These are phyloP conservation scores for Styela plicata DNA, from an alignment of 23 tunicate species.

Conservation along the genomic window DNA sequence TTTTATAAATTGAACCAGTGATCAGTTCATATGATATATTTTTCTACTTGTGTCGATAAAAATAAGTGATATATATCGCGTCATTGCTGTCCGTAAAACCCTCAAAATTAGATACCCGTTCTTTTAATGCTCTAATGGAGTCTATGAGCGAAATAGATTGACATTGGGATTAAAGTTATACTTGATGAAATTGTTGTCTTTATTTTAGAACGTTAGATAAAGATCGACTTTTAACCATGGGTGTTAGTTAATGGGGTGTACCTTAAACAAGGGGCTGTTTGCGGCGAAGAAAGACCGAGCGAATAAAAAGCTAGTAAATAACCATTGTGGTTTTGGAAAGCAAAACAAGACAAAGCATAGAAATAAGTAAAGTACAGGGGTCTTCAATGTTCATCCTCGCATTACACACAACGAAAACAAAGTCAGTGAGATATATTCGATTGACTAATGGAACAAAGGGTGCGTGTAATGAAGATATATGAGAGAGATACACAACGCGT, in stretches of 20 bases:
- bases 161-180: too few species aligned
- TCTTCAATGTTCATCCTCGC: neutral
- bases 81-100: too few species aligned
- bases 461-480: neutral
- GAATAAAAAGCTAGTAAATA: neutral
- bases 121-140: too few species aligned
- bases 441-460: neutral
- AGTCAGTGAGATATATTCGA: neutral
- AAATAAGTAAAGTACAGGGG: neutral
- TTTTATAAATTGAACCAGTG: too few species aligned
- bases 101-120: too few species aligned
- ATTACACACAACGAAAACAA: neutral
- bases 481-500: neutral
- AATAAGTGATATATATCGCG: too few species aligned
- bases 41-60: too few species aligned
- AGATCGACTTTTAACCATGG: neutral
- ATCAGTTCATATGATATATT: too few species aligned
- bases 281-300: neutral
- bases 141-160: too few species aligned
- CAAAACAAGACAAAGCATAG: neutral
- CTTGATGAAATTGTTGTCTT: too few species aligned
- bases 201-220: too few species aligned
- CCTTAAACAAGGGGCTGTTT: neutral
- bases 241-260: neutral
- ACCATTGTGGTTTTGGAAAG: neutral